Evolutionary conservation across 2,888 invertebrate species (phyloP).

Genomic region (Nephrotoma flavescens): DNA sequence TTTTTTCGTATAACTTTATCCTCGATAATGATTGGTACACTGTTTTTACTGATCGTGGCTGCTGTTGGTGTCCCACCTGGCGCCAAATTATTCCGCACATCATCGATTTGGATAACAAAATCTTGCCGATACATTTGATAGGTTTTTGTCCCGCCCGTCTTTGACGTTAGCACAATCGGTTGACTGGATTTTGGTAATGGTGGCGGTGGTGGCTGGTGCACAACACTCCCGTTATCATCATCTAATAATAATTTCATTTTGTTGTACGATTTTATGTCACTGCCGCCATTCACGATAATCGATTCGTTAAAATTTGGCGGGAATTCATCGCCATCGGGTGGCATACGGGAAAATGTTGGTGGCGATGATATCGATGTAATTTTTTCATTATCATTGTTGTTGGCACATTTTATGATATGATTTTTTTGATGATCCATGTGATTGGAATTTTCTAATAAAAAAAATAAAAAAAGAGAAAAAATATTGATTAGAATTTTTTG

Average conservation of each 20-base stretch:
- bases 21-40: conserved; percentile 3
- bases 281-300: conserved; percentile 21
- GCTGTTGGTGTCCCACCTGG: background rate
- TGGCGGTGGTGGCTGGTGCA: conserved; percentile 22
- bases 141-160: conserved; percentile 19
- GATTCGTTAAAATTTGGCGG: conserved; percentile 32
- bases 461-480: background rate
- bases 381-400: conserved; percentile 27
- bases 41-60: background rate
- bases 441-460: background rate
- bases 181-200: conserved; percentile 31
- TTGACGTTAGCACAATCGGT: conserved; percentile 15
- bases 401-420: conserved; percentile 18
- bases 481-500: background rate
- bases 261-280: conserved; percentile 17
- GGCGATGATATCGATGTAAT: conserved; percentile 25
- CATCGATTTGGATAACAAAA: conserved; percentile 28
- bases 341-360: conserved; percentile 31
- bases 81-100: conserved; percentile 11
- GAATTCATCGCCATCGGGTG: conserved; percentile 33
- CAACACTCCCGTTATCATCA: conserved; percentile 19
- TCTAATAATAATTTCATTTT: conserved; percentile 11
- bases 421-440: conserved; percentile 2
- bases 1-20: conserved; percentile 5
- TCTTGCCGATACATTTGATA: conserved; percentile 30